Conservation (phyloP, 2,797 vertebrate genomes). For the Halcyon chelicuti region DNA sequence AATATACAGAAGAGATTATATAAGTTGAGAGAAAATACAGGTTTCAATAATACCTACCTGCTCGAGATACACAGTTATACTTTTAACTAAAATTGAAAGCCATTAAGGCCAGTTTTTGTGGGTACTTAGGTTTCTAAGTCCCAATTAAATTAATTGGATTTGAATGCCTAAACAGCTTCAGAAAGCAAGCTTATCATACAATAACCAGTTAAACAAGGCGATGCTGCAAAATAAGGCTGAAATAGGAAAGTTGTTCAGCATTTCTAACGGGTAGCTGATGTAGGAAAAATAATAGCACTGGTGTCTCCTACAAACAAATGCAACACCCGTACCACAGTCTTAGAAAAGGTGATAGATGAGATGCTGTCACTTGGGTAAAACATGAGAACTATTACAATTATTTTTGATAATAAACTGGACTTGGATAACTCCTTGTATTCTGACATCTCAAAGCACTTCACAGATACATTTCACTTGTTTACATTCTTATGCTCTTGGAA, state of each 20-base stretch:
- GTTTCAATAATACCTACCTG: constrained; percentile 35
- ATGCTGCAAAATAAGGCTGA: background rate
- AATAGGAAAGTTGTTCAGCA: background rate
- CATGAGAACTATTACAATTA: rapidly evolving
- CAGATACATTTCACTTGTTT: background rate
- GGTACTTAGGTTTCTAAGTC: constrained; percentile 48
- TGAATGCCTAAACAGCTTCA: constrained; percentile 23
- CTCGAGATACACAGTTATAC: constrained; percentile 5
- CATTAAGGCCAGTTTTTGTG: constrained; percentile 16
- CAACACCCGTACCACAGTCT: background rate
- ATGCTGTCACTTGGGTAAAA: background rate
- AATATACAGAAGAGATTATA: constrained; percentile 8
- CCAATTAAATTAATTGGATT: constrained; percentile 58
- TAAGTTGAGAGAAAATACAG: background rate
- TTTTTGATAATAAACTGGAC: background rate
- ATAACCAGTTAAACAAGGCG: background rate
- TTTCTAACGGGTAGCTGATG: background rate
- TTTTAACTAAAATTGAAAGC: constrained; percentile 44
- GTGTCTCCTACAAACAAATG: background rate
- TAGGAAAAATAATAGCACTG: background rate
- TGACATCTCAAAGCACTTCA: background rate
- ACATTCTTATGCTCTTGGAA: background rate
- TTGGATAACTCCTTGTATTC: background rate
- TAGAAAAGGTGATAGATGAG: background rate
- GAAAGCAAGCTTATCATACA: constrained; percentile 7